phyloP scores from a whole-genome alignment of 2,113 vertebrate species.

The Sylvicapra grimmia region DNA sequence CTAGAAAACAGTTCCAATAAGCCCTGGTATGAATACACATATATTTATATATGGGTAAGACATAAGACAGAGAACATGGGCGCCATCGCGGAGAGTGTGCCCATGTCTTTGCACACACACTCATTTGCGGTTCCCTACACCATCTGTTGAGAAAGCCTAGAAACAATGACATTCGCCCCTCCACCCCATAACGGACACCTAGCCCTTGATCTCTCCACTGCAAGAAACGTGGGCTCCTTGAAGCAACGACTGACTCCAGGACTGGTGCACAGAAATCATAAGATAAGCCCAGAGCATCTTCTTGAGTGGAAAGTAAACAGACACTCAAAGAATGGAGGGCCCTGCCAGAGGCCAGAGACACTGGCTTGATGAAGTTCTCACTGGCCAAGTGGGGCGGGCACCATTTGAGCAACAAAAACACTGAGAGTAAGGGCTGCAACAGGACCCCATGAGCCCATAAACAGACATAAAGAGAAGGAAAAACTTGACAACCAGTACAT shows the following conservation, averaged over 20 bases:
- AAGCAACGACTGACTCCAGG: neutral
- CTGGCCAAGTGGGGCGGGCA: neutral
- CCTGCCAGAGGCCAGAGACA: neutral
- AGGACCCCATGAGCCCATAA: neutral
- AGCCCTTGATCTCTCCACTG: neutral
- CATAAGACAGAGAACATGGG: neutral
- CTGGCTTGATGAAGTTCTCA: neutral
- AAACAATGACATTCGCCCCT: neutral
- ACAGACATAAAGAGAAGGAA: neutral
- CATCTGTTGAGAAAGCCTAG: neutral
- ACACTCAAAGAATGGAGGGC: neutral
- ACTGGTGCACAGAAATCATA: neutral
- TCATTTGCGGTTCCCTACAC: neutral
- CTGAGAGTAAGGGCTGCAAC: neutral
- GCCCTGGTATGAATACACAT: neutral
- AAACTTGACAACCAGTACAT: neutral
- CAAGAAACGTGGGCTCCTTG: neutral
- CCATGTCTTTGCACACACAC: too few species aligned
- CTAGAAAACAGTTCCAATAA: neutral
- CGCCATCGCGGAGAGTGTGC: accelerated
- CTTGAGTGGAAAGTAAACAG: neutral
- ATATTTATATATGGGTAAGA: neutral
- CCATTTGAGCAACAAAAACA: neutral
- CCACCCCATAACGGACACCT: neutral
- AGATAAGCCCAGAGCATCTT: neutral